Evolutionary conservation across 2,797 vertebrate species (phyloP).

Genomic region (Emys orbicularis): DNA sequence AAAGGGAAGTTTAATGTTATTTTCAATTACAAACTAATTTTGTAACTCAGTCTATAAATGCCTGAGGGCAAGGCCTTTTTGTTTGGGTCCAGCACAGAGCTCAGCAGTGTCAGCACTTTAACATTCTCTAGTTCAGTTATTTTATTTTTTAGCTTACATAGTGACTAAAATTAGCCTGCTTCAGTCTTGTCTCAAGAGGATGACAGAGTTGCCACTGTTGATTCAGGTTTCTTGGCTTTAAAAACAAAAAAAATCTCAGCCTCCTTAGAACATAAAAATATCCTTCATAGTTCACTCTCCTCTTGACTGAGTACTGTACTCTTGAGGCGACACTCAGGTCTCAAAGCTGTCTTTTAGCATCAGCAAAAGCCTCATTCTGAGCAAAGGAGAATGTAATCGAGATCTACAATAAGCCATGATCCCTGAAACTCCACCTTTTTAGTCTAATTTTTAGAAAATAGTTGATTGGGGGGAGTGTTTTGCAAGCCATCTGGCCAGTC

Average conservation of each 20-base stretch:
- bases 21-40: not conserved
- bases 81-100: constrained; percentile 27
- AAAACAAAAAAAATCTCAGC: not conserved
- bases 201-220: constrained; percentile 45
- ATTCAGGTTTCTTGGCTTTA: constrained; percentile 60
- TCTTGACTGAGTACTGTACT: not conserved
- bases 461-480: accelerated
- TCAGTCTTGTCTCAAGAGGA: constrained; percentile 18
- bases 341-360: not conserved
- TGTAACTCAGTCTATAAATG: not conserved
- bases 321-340: not conserved
- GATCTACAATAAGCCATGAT: not conserved
- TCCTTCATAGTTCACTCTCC: constrained; percentile 38
- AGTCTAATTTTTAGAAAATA: not conserved
- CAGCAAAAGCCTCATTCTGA: not conserved
- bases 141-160: constrained; percentile 43
- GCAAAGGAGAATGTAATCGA: not conserved
- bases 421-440: not conserved
- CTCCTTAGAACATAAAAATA: constrained; percentile 27
- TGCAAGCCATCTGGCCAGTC: not conserved
- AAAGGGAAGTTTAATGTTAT: not conserved
- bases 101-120: constrained; percentile 52
- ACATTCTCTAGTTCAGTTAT: constrained; percentile 42
- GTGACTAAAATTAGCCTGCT: constrained; percentile 68
- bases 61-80: constrained; percentile 9